These are phyloP conservation scores for Pseudanteris insignis DNA, from an alignment of 2,888 invertebrate genomes.

Conservation along the genomic window DNA sequence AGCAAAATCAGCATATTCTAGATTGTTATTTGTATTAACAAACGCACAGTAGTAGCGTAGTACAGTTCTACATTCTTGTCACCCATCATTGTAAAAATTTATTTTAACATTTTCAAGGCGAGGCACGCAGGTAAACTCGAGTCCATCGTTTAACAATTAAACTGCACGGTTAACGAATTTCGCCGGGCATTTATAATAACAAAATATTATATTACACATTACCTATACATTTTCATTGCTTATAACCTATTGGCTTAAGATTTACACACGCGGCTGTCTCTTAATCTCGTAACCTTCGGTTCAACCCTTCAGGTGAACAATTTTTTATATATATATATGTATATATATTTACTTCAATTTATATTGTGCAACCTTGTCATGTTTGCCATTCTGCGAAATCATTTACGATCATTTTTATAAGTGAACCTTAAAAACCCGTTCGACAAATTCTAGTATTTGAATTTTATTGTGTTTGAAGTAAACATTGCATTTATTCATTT, in stretches of 20 bases:
- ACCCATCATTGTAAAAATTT: conserved; percentile 43
- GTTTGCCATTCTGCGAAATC: too few species aligned
- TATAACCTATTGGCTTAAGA: conserved; percentile 62
- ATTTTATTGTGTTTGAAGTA: too few species aligned
- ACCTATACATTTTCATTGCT: conserved; percentile 61
- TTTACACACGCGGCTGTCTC: conserved; percentile 50
- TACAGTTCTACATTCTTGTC: conserved; percentile 38
- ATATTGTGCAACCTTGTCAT: too few species aligned
- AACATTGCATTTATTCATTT: too few species aligned
- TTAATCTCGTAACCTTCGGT: conserved; percentile 7
- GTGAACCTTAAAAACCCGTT: too few species aligned
- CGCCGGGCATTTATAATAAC: conserved; percentile 60
- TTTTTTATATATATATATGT: too few species aligned
- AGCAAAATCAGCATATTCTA: conserved; percentile 19
- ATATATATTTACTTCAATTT: conserved; percentile 16
- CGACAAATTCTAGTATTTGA: too few species aligned
- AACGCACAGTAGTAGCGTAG: conserved; percentile 35
- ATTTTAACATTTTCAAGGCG: conserved; percentile 45
- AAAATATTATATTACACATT: conserved; percentile 66
- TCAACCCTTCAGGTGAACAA: conserved; percentile 29
- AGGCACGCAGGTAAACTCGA: conserved; percentile 51
- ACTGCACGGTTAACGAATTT: conserved; percentile 58
- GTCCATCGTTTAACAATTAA: conserved; percentile 52
- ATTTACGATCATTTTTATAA: too few species aligned
- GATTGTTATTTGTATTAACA: conserved; percentile 34